Conservation (phyloP, 1,140 invertebrate species). For the Lithobius niger region DNA sequence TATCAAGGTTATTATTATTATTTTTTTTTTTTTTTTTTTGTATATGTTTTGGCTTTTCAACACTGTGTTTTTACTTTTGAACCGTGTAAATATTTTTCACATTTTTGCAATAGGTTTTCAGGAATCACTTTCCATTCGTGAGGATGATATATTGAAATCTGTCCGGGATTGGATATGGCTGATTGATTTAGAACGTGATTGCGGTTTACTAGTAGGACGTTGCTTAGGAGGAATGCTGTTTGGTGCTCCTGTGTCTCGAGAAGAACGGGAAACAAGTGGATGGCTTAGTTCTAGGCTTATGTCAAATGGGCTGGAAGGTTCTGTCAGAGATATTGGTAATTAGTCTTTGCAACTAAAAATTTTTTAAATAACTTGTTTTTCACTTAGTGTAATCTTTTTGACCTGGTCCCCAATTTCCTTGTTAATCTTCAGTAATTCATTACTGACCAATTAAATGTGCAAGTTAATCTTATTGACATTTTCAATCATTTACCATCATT, state of each 20-base stretch:
- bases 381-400: not conserved
- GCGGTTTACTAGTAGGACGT: slow-evolving; percentile 43
- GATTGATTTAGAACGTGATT: slow-evolving; percentile 45
- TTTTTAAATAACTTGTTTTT: slow-evolving; percentile 1
- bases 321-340: slow-evolving; percentile 18
- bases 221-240: slow-evolving; percentile 43
- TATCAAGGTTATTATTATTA: not conserved
- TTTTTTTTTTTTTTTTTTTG: not conserved
- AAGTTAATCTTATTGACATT: no score
- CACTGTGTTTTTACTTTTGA: not conserved
- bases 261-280: slow-evolving; percentile 34
- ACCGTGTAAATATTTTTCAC: no score
- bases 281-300: slow-evolving; percentile 43
- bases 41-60: not conserved
- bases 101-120: not conserved
- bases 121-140: not conserved
- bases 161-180: slow-evolving; percentile 42
- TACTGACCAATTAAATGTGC: no score
- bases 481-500: no score
- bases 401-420: no score
- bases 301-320: slow-evolving; percentile 38
- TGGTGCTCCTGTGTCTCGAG: slow-evolving; percentile 33
- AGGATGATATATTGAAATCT: not conserved
- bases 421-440: no score
- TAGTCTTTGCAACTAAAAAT: slow-evolving; percentile 2